Percentiles rank a stretch among this genome's conserved stretches.
These are phyloP conservation scores for Drosophila obscura DNA, from an alignment of 1,140 invertebrate genomes.

Conservation along the genomic window DNA sequence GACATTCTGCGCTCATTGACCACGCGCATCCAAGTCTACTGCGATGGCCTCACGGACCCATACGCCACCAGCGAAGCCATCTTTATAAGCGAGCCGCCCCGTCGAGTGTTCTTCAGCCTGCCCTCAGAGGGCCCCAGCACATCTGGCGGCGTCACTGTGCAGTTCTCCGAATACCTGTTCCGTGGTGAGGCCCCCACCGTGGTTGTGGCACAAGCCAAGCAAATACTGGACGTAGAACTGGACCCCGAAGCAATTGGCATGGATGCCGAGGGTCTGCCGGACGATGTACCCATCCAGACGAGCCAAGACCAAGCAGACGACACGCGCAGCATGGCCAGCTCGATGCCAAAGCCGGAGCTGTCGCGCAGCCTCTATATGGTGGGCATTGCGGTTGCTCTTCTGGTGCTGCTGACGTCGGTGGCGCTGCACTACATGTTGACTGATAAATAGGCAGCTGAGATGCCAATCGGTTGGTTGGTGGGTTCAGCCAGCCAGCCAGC, in stretches of 20 bases:
- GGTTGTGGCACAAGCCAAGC: constrained; percentile 74
- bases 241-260: constrained; percentile 60
- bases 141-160: constrained; percentile 30
- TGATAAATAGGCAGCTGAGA: constrained; percentile 28
- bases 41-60: constrained; percentile 77
- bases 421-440: constrained; percentile 62
- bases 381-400: constrained; percentile 69
- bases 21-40: constrained; percentile 80
- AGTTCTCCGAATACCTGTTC: constrained; percentile 82
- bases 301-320: constrained; percentile 30
- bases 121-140: constrained; percentile 32
- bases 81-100: constrained; percentile 76
- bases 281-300: constrained; percentile 41
- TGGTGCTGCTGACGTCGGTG: constrained; percentile 71
- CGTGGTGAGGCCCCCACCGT: constrained; percentile 78
- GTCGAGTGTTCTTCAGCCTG: constrained; percentile 75
- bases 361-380: constrained; percentile 76
- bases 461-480: constrained; percentile 13
- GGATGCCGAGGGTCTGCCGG: constrained; percentile 72
- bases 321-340: constrained; percentile 32
- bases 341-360: constrained; percentile 72
- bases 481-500: too few species aligned
- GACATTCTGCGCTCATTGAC: constrained; percentile 79
- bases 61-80: constrained; percentile 65
- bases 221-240: constrained; percentile 76